Evolutionary conservation across 2,113 vertebrate species (phyloP).

Genomic region (Salvelinus alpinus): DNA sequence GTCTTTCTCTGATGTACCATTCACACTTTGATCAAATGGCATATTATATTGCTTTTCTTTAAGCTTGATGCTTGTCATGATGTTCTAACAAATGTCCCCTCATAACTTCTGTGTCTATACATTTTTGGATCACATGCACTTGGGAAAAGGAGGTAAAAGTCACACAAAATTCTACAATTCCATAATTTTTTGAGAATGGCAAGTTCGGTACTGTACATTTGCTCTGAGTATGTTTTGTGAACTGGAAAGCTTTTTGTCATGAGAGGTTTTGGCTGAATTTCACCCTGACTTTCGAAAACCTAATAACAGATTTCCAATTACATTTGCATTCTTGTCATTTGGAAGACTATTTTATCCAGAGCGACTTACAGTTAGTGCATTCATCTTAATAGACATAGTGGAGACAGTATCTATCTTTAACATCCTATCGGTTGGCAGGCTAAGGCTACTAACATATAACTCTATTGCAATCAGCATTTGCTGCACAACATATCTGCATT

Average conservation of each 20-base stretch:
- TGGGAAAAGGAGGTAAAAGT: too few relatives aligned
- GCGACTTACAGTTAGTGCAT: too few relatives aligned
- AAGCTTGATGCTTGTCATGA: background rate
- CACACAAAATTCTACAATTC: background rate
- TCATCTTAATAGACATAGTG: too few relatives aligned
- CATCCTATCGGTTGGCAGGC: background rate
- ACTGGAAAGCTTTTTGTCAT: background rate
- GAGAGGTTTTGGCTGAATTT: too few relatives aligned
- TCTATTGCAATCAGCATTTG: background rate
- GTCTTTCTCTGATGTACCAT: slow-evolving; percentile 19
- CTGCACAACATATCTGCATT: background rate
- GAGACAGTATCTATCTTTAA: too few relatives aligned
- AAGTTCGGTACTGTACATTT: background rate
- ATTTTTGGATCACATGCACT: background rate
- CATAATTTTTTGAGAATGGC: background rate
- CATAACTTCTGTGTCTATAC: background rate
- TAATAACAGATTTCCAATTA: too few relatives aligned
- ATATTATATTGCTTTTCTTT: slow-evolving; percentile 19
- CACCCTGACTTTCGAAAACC: too few relatives aligned
- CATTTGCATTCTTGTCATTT: too few relatives aligned
- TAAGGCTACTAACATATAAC: background rate
- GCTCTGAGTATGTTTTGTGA: background rate
- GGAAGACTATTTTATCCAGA: too few relatives aligned
- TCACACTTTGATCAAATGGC: slow-evolving; percentile 28
- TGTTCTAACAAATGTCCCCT: background rate